Percentiles rank a stretch among this genome's conserved stretches.
Evolutionary conservation across 2,888 invertebrate genomes (phyloP).

Genomic region (Fissipunctia ypsillon): DNA sequence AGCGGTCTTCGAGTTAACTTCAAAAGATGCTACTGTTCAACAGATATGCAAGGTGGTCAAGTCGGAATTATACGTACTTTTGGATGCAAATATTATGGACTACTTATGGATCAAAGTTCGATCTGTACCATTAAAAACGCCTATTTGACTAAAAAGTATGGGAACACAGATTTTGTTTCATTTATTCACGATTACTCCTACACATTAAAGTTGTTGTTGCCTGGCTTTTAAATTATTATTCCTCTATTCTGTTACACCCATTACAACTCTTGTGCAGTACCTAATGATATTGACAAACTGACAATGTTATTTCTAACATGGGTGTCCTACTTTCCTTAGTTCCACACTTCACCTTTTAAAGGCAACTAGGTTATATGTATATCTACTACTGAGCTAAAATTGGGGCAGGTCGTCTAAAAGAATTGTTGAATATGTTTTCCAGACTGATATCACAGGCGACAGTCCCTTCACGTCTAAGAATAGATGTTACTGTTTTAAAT

Average conservation of each 20-base stretch:
- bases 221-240: neutral
- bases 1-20: slow-evolving; percentile 34
- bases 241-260: neutral
- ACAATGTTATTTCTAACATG: slow-evolving; percentile 52
- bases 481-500: slow-evolving; percentile 44
- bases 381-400: slow-evolving; percentile 46
- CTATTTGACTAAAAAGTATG: neutral
- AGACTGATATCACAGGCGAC: slow-evolving; percentile 38
- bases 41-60: neutral
- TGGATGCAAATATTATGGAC: neutral
- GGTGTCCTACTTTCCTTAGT: slow-evolving; percentile 50
- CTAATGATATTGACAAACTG: slow-evolving; percentile 16
- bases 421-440: slow-evolving; percentile 40
- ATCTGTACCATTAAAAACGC: neutral
- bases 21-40: slow-evolving; percentile 14
- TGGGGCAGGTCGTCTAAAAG: slow-evolving; percentile 50
- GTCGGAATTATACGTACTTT: neutral
- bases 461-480: slow-evolving; percentile 39
- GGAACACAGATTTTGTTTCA: neutral
- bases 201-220: neutral
- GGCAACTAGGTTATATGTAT: slow-evolving; percentile 53
- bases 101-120: neutral
- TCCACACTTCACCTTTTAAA: slow-evolving; percentile 59
- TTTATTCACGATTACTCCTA: neutral
- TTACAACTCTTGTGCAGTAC: neutral